phyloP scores from a whole-genome alignment of 2,113 vertebrate genomes.

The Neogale vison region DNA sequence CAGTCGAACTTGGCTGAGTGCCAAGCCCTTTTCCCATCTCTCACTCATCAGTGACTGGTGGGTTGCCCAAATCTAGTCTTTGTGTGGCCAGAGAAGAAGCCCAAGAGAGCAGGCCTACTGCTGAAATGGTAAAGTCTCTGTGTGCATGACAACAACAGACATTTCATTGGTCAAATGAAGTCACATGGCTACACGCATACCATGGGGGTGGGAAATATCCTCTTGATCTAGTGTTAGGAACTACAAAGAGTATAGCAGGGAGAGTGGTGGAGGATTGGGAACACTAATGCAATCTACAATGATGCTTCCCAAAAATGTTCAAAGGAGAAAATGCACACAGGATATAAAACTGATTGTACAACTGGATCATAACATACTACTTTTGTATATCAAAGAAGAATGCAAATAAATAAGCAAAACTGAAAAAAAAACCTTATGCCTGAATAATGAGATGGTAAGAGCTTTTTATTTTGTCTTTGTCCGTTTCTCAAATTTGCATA shows the following conservation, averaged over 20 bases:
- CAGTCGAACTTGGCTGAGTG: neutral
- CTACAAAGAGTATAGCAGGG: neutral
- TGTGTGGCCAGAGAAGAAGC: neutral
- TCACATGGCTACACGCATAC: neutral
- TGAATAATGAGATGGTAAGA: neutral
- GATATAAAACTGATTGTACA: neutral
- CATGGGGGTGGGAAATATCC: neutral
- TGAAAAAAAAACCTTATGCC: neutral
- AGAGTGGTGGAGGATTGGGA: neutral
- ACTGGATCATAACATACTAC: neutral
- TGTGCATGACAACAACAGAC: neutral
- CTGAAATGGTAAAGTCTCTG: neutral
- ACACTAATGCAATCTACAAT: neutral
- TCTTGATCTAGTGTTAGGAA: neutral
- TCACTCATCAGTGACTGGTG: neutral
- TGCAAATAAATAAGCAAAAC: slow-evolving; percentile 1
- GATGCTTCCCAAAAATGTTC: neutral
- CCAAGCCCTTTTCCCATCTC: neutral
- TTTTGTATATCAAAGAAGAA: slow-evolving; percentile 5
- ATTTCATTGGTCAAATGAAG: neutral
- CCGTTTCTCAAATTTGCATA: neutral
- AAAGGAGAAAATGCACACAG: neutral
- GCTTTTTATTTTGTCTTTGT: slow-evolving; percentile 42
- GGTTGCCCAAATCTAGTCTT: neutral
- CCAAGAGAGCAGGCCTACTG: neutral